Conservation (phyloP, 2,888 invertebrate species). For the Metallyticus violacea region DNA sequence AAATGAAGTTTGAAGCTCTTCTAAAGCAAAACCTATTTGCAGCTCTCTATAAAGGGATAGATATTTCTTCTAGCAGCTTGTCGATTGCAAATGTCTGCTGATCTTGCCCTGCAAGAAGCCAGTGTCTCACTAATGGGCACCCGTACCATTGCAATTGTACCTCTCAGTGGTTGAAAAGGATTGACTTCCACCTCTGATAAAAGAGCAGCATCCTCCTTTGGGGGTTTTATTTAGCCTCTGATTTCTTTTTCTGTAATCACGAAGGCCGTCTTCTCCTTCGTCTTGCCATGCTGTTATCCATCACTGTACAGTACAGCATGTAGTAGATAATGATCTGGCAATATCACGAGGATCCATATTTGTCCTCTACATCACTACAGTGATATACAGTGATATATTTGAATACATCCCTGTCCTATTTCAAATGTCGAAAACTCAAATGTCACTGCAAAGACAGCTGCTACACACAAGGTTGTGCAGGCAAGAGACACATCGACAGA, state of each 20-base stretch:
- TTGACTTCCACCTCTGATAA: background rate
- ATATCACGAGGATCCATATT: too few relatives aligned
- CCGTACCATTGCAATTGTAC: background rate
- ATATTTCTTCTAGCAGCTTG: background rate
- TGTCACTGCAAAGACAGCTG: too few relatives aligned
- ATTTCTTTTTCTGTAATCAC: too few relatives aligned
- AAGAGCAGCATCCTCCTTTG: background rate
- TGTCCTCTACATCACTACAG: too few relatives aligned
- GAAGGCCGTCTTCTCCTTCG: background rate
- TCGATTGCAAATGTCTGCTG: background rate
- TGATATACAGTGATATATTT: too few relatives aligned
- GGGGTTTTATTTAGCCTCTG: background rate
- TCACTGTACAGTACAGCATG: background rate
- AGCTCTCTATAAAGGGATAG: background rate
- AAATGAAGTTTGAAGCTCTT: background rate
- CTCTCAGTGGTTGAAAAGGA: background rate
- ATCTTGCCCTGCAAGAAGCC: background rate
- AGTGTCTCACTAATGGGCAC: background rate
- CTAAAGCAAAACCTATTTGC: too few relatives aligned
- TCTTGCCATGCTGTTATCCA: background rate
- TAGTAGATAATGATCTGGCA: background rate
- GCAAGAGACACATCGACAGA: too few relatives aligned
- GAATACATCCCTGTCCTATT: too few relatives aligned
- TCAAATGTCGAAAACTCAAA: too few relatives aligned
- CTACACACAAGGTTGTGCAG: too few relatives aligned